Evolutionary conservation across 1,140 invertebrate species (phyloP).

Genomic region (Zaprionus ornatus): DNA sequence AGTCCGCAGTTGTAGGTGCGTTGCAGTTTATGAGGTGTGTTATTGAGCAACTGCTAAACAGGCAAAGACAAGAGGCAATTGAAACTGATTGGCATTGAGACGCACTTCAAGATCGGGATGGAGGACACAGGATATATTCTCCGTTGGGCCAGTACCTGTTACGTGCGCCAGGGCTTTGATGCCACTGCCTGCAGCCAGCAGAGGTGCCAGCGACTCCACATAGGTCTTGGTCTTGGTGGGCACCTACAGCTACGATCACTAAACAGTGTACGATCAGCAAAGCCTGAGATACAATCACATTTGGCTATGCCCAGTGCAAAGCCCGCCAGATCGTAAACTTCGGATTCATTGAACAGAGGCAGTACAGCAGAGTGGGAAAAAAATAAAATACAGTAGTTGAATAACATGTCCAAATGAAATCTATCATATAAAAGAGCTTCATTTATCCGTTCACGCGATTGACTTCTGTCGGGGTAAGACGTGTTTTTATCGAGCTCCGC

Average conservation of each 20-base stretch:
- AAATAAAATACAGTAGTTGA: too few relatives aligned
- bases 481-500: too few relatives aligned
- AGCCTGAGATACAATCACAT: conserved; percentile 88
- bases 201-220: conserved; percentile 89
- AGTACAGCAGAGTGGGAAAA: conserved; percentile 97
- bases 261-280: conserved; percentile 91
- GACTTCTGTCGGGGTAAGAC: too few relatives aligned
- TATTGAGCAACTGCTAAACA: conserved; percentile 87
- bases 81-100: conserved; percentile 90
- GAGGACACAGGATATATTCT: conserved; percentile 95
- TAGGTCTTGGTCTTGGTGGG: conserved; percentile 99
- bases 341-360: conserved; percentile 94
- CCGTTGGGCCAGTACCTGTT: conserved; percentile 96
- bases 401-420: too few relatives aligned
- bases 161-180: conserved; percentile 97
- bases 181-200: conserved; percentile 86
- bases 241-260: conserved; percentile 89
- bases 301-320: conserved; percentile 97
- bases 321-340: conserved; percentile 97
- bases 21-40: conserved; percentile 91
- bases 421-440: too few relatives aligned
- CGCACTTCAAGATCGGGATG: conserved; percentile 87
- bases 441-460: too few relatives aligned
- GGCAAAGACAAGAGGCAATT: conserved; percentile 87
- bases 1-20: conserved; percentile 97